Percentiles rank a stretch among this genome's conserved stretches.
These are phyloP conservation scores for Anagrus nilaparvatae DNA, from an alignment of 1,140 invertebrate genomes.

Conservation along the genomic window DNA sequence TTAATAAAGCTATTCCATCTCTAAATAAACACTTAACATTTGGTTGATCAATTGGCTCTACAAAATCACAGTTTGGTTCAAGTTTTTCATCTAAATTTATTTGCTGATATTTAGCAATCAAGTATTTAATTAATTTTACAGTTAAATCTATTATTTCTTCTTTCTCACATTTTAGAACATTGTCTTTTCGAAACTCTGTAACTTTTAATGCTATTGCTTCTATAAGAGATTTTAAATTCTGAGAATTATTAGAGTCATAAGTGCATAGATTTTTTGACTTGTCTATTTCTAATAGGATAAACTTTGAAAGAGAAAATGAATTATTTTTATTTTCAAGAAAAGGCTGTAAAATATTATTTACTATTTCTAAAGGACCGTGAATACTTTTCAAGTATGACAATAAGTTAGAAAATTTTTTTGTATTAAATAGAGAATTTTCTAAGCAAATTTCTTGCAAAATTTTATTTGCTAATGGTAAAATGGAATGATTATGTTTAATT, in stretches of 20 bases:
- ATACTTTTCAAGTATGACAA: conserved; percentile 16
- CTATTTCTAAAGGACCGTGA: conserved; percentile 19
- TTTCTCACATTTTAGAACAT: too few relatives aligned
- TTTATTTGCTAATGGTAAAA: too few relatives aligned
- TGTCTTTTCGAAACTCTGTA: conserved; percentile 15
- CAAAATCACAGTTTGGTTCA: too few relatives aligned
- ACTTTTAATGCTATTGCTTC: conserved; percentile 18
- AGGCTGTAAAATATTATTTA: conserved; percentile 27
- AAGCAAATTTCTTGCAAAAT: conserved; percentile 19
- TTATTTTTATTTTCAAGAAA: conserved; percentile 18
- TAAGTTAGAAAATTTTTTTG: conserved; percentile 21
- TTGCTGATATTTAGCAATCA: too few relatives aligned
- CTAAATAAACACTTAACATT: too few relatives aligned
- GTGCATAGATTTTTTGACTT: conserved; percentile 5
- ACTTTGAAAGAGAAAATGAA: conserved; percentile 11
- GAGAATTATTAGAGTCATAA: not conserved
- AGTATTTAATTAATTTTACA: too few relatives aligned
- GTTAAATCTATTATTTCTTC: too few relatives aligned
- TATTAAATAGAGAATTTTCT: conserved; percentile 16
- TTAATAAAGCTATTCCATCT: too few relatives aligned
- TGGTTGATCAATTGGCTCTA: too few relatives aligned
- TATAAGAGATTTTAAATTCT: conserved; percentile 5
- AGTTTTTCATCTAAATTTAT: too few relatives aligned
- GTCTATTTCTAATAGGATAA: conserved; percentile 15
- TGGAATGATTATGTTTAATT: too few relatives aligned